phyloP scores from a whole-genome alignment of 2,113 vertebrate genomes.

The Hemicordylus capensis region DNA sequence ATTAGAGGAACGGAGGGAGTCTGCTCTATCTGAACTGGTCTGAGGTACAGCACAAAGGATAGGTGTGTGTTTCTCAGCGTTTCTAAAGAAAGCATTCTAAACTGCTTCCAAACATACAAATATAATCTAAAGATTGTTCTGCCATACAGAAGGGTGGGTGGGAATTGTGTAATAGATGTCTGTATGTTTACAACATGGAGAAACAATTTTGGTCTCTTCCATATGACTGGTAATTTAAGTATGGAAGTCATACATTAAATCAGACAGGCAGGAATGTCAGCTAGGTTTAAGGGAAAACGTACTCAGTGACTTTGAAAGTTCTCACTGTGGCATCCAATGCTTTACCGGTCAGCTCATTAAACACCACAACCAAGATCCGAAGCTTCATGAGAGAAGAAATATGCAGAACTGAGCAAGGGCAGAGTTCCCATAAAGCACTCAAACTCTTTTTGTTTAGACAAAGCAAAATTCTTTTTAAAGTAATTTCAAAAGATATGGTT shows the following conservation, averaged over 20 bases:
- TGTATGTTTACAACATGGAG: neutral
- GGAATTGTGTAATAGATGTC: neutral
- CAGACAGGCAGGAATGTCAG: conserved; percentile 62
- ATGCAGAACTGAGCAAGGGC: conserved; percentile 48
- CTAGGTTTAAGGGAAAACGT: conserved; percentile 61
- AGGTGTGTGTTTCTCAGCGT: conserved; percentile 21
- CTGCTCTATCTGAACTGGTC: neutral
- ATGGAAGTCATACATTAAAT: conserved; percentile 64
- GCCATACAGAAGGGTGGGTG: neutral
- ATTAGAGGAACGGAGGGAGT: neutral
- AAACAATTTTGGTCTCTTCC: conserved; percentile 26
- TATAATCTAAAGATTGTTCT: conserved; percentile 34
- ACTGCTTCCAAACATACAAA: conserved; percentile 14
- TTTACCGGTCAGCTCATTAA: conserved; percentile 66
- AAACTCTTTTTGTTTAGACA: conserved; percentile 33
- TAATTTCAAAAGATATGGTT: conserved; percentile 1
- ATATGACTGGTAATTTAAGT: conserved; percentile 61
- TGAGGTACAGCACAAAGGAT: conserved; percentile 16
- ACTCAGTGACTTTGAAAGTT: conserved; percentile 67
- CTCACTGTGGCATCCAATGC: conserved; percentile 55
- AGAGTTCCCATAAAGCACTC: conserved; percentile 15
- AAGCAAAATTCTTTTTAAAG: conserved; percentile 33
- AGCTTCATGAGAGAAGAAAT: conserved; percentile 63
- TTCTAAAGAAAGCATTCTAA: conserved; percentile 40
- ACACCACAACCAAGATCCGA: conserved; percentile 57